Evolutionary conservation across 2,113 vertebrate genomes (phyloP), one percentile per base, ranked within the genome.

Genomic region (Tiliqua scincoides): DNA sequence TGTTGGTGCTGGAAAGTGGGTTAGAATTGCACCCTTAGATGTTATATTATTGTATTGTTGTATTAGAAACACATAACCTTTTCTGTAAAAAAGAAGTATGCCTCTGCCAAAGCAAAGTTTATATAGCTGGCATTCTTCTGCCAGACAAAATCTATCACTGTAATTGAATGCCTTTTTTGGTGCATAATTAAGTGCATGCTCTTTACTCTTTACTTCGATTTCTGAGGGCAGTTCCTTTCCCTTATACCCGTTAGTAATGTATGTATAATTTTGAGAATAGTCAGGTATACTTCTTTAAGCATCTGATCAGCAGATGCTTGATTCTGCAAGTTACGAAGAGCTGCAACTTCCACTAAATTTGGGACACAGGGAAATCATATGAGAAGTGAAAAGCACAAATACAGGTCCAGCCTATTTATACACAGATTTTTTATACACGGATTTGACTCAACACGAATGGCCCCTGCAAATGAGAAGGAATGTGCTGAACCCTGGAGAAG

Each of bases 51-150:
- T n/a, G n/a, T n/a, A 32, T 30, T 43, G 20, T 35, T 59, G 75
- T 74, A n/a, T 35, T 62, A 72, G 32, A 71, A 83, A 74, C 57
- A 52, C 32, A 35, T 32, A 21, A 71, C 8, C 27, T 21, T 82
- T 91, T 30, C n/a, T 59, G n/a, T 65, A 76, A 80, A 63, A 80
- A 81, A 85, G 78, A 82, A 35, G 0, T 61, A 62, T 32, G 37
- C 1, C 21, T 80, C 4, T 72, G n/a, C 32, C 37, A 85, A 25
- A 85, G 54, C 1, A 4, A 27, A 90, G 68, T 63, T 84, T 4
- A 85, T 89, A 80, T 37, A 62, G n/a, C 30, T 57, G 40, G 27
- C 48, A 73, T 30, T 12, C 21, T n/a, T 35, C 72, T 32, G 20
- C 25, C 23, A 59, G 73, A 20, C 21, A 7, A 68, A 68, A 76